Evolutionary conservation across 2,113 vertebrate genomes (phyloP), one percentile per base, ranked within the genome.

Genomic region (Syrmaticus mikado): DNA sequence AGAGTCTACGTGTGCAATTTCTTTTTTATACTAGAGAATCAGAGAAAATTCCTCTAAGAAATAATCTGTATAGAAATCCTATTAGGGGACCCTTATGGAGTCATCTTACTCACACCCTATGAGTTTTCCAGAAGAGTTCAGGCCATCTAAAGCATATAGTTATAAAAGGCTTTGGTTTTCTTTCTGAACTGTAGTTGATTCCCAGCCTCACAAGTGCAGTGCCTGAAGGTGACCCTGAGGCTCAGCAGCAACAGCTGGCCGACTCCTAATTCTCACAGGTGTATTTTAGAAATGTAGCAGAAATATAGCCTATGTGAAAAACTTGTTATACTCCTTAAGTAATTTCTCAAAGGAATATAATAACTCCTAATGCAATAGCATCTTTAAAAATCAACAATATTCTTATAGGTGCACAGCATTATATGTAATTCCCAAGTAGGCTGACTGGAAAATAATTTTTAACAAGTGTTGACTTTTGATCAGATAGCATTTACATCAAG

Each of bases 201-300:
- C 36, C 27, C 43, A 85, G 67, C 36, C 40, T 85, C n/a, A 60
- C 16, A 30, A 24, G 18, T 30, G 60, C 68, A 68, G 3, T 62
- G 84, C 71, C 71, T 53, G 58, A 73, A 79, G 80, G 95, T 79
- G 81, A 94, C 62, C 74, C 87, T 82, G 71, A 77, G 86, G 78
- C 55, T 87, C 53, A 9, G 0, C 36, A 43, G 18, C 70, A 92
- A 19, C 52, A 85, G 38, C 36, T 19, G 75, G 87, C 7, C 7
- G 10, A 32, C 66, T 32, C 28, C 65, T 45, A 45, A 79, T 65
- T 58, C 91, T 80, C 94, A 38, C 0, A 5, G 28, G 78, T 30
- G 10, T 21, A 10, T 53, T 94, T 87, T 62, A 43, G 70, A 81
- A 74, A 60, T 9, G 46, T 2, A 66, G 45, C 73, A 91, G 46